Evolutionary conservation across 2,113 vertebrate species (phyloP).

Genomic region (Probosciger aterrimus): DNA sequence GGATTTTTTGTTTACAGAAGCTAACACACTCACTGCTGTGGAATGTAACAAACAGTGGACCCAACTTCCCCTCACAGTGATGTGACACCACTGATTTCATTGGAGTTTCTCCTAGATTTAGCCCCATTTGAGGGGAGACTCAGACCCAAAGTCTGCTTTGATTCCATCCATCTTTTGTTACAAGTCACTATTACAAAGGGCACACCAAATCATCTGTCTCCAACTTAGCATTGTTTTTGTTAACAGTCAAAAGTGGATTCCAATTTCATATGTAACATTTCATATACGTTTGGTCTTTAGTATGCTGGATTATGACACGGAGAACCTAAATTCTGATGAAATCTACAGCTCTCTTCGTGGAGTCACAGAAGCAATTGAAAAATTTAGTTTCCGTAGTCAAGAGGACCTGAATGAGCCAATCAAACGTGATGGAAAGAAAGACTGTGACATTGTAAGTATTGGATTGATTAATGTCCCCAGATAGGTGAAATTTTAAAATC

Average conservation of each 20-base stretch:
- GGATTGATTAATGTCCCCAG: fast-evolving
- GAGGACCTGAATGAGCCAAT: constrained; percentile 95
- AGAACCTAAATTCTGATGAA: constrained; percentile 99
- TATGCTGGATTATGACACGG: constrained; percentile 97
- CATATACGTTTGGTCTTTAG: constrained; percentile 74
- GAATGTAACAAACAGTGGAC: background rate
- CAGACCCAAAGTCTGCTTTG: background rate
- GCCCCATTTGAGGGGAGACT: background rate
- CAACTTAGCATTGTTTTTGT: background rate
- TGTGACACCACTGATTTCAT: background rate
- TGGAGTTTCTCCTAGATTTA: background rate
- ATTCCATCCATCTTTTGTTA: constrained; percentile 19
- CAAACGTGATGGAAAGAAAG: constrained; percentile 91
- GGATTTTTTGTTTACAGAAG: background rate
- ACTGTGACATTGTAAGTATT: constrained; percentile 86
- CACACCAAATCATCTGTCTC: background rate
- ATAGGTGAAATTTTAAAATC: background rate
- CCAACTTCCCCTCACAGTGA: background rate
- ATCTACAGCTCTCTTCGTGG: constrained; percentile 98
- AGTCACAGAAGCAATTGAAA: constrained; percentile 97
- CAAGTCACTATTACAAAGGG: constrained; percentile 2
- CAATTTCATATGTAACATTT: constrained; percentile 42
- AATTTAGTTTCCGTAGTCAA: constrained; percentile 97
- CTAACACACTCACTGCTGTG: background rate
- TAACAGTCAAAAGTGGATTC: background rate